Conservation (phyloP, 2,113 vertebrate genomes). For the Tachysurus vachellii region DNA sequence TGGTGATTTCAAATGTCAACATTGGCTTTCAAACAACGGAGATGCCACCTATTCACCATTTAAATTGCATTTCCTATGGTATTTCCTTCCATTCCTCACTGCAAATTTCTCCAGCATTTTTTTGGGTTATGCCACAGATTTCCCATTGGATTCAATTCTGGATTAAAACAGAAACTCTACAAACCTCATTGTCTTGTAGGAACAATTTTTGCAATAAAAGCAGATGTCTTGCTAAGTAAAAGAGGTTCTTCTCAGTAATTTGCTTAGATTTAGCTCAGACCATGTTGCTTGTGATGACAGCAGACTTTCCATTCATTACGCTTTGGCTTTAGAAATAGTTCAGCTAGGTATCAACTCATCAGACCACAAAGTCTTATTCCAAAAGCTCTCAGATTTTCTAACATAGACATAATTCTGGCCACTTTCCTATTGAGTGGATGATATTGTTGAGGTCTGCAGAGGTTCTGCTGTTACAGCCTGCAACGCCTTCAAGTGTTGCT, state of each 20-base stretch:
- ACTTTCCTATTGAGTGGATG: neutral
- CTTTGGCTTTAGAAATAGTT: neutral
- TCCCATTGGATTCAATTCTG: neutral
- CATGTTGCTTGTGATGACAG: neutral
- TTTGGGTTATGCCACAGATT: neutral
- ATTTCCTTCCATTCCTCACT: neutral
- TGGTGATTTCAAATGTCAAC: too few relatives aligned
- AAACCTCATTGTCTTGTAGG: neutral
- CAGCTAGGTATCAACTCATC: neutral
- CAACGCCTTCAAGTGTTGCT: neutral
- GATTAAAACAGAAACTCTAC: neutral
- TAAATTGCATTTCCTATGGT: neutral
- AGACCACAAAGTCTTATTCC: neutral
- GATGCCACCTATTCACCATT: neutral
- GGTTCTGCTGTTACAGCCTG: neutral
- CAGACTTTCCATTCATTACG: neutral
- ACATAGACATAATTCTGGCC: neutral
- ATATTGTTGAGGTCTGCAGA: neutral
- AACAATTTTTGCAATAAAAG: neutral
- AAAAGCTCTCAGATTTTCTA: neutral
- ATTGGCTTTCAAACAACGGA: too few relatives aligned
- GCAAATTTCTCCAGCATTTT: neutral
- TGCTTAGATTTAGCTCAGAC: neutral
- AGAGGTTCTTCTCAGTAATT: neutral
- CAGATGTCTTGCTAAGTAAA: neutral